Conservation (phyloP, 2,797 vertebrate genomes). For the Hemitrygon akajei region DNA sequence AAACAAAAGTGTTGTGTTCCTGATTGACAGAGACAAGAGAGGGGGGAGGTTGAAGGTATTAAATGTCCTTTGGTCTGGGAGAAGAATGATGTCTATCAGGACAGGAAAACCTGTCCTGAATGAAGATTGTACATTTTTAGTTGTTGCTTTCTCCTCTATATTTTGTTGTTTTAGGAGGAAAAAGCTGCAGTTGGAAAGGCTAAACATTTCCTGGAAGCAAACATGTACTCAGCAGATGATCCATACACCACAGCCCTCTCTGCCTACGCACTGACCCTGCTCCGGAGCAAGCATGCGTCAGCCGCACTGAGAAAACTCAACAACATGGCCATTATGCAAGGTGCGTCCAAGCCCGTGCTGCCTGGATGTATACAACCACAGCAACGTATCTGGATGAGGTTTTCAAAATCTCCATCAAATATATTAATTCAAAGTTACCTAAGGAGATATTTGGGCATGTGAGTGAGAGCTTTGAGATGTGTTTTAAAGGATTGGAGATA, state of each 20-base stretch:
- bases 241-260: slow-evolving; percentile 79
- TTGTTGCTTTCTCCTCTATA: not conserved
- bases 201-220: slow-evolving; percentile 77
- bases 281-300: slow-evolving; percentile 68
- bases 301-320: slow-evolving; percentile 69
- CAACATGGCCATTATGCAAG: slow-evolving; percentile 82
- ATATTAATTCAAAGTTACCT: too few relatives aligned
- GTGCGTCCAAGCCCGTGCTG: slow-evolving; percentile 47
- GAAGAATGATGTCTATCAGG: not conserved
- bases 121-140: not conserved
- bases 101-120: too few relatives aligned
- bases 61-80: not conserved
- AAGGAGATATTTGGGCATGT: too few relatives aligned
- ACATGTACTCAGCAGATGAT: slow-evolving; percentile 71
- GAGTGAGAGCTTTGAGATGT: too few relatives aligned
- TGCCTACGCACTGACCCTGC: slow-evolving; percentile 72
- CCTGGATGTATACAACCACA: too few relatives aligned
- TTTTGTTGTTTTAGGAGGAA: slow-evolving; percentile 63
- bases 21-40: too few relatives aligned
- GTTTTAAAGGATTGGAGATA: too few relatives aligned
- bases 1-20: too few relatives aligned
- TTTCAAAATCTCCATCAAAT: too few relatives aligned
- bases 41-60: too few relatives aligned
- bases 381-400: too few relatives aligned
- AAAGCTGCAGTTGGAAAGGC: slow-evolving; percentile 72